Conservation (phyloP, 2,113 vertebrate species). For the Oplegnathus fasciatus region DNA sequence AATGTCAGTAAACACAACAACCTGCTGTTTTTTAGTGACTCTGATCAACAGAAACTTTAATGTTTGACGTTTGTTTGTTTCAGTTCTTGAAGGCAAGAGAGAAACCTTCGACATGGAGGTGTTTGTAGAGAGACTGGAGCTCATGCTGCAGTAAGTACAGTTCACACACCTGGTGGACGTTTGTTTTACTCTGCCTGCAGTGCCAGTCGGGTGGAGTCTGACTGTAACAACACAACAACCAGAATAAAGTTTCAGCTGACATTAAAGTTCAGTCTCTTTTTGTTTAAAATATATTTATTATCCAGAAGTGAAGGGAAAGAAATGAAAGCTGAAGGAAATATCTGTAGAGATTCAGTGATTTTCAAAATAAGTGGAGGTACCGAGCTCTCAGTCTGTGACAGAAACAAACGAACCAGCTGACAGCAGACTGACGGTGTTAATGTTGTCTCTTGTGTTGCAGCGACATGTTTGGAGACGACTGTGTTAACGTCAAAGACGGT, state of each 20-base stretch:
- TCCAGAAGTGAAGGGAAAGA: not conserved
- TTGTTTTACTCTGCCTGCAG: not conserved
- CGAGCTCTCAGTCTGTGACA: not conserved
- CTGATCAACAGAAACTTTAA: not conserved
- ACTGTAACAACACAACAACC: not conserved
- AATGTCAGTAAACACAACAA: constrained; percentile 84
- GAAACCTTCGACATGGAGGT: constrained; percentile 86
- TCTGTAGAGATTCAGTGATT: not conserved
- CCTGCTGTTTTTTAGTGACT: too few relatives aligned
- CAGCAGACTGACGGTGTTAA: not conserved
- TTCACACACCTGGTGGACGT: not conserved
- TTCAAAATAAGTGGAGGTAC: constrained; percentile 3
- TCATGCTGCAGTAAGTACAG: constrained; percentile 93
- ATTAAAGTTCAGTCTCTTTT: not conserved
- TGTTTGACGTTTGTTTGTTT: constrained; percentile 28
- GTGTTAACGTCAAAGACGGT: constrained; percentile 87
- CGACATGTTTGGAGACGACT: constrained; percentile 97
- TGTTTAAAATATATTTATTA: not conserved
- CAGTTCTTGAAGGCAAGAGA: constrained; percentile 84
- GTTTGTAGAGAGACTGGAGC: constrained; percentile 89
- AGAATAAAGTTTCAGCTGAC: too few relatives aligned
- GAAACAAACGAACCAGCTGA: too few relatives aligned
- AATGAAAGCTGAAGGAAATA: not conserved
- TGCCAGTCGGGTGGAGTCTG: not conserved
- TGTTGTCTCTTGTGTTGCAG: constrained; percentile 67